Conservation (phyloP, 2,113 vertebrate genomes). For the Phyllopteryx taeniolatus region DNA sequence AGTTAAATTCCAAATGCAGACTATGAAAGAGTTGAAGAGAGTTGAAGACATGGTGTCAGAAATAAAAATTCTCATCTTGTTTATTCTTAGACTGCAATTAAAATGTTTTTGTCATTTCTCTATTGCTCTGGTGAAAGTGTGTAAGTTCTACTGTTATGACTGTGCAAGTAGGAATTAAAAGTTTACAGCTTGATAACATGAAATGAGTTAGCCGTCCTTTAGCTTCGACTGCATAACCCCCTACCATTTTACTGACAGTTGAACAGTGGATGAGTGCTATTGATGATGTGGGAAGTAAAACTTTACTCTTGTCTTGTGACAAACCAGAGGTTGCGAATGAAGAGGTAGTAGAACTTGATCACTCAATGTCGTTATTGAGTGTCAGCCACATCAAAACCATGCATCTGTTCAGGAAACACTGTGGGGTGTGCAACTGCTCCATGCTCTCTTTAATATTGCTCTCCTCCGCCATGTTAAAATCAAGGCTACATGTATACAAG, state of each 20-base stretch:
- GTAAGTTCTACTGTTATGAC: too few species aligned
- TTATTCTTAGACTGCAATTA: neutral
- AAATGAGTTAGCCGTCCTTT: neutral
- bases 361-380: neutral
- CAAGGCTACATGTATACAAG: neutral
- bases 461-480: neutral
- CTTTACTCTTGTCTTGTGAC: neutral
- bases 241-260: neutral
- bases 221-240: neutral
- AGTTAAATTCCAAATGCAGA: constrained; percentile 35
- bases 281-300: neutral
- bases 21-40: neutral
- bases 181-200: too few species aligned
- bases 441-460: neutral
- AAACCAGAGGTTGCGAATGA: too few species aligned
- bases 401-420: neutral
- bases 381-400: neutral
- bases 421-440: too few species aligned
- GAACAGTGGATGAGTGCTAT: neutral
- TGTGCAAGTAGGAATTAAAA: too few species aligned
- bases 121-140: too few species aligned
- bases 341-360: too few species aligned
- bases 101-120: too few species aligned
- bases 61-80: neutral
- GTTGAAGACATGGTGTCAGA: neutral